A percentile compares a stretch with the other conserved stretches of the same genome.
Evolutionary conservation across 2,797 vertebrate species (phyloP).

Genomic region (Serranus cabrilla): DNA sequence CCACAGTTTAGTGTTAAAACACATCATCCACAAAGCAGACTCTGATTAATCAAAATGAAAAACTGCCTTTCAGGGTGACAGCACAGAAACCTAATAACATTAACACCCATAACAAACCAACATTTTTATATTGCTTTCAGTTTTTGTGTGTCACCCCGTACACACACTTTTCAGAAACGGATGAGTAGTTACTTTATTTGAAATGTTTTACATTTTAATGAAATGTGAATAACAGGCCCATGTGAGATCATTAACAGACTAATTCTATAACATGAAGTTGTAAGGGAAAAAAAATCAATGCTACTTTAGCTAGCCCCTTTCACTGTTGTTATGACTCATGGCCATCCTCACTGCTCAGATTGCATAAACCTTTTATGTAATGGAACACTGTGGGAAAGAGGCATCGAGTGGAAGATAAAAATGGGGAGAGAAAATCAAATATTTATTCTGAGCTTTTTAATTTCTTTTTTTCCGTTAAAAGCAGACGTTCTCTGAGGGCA

Average conservation of each 20-base stretch:
- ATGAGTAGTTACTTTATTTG: slow-evolving; percentile 24
- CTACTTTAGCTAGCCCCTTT: slow-evolving; percentile 71
- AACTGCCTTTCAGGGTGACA: slow-evolving; percentile 23
- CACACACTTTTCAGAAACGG: slow-evolving; percentile 15
- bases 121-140: slow-evolving; percentile 16
- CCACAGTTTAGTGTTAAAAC: slow-evolving; percentile 47
- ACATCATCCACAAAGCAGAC: slow-evolving; percentile 45
- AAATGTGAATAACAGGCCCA: slow-evolving; percentile 39
- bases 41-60: slow-evolving; percentile 66
- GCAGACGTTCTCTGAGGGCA: slow-evolving; percentile 38
- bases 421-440: slow-evolving; percentile 86
- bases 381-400: slow-evolving; percentile 84
- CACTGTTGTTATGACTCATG: slow-evolving; percentile 84
- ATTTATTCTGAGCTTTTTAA: slow-evolving; percentile 82
- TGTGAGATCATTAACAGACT: slow-evolving; percentile 40
- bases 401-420: slow-evolving; percentile 83
- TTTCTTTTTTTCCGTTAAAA: slow-evolving; percentile 65
- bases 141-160: slow-evolving; percentile 12
- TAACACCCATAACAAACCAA: slow-evolving; percentile 21
- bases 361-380: slow-evolving; percentile 89
- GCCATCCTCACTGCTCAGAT: slow-evolving; percentile 81
- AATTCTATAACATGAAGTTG: slow-evolving; percentile 52
- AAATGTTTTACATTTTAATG: slow-evolving; percentile 34
- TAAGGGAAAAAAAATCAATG: slow-evolving; percentile 70
- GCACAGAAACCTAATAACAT: slow-evolving; percentile 23